Base-by-base conservation (phyloP, 2,113 vertebrate species). In the Pseudopipra pipra region DNA sequence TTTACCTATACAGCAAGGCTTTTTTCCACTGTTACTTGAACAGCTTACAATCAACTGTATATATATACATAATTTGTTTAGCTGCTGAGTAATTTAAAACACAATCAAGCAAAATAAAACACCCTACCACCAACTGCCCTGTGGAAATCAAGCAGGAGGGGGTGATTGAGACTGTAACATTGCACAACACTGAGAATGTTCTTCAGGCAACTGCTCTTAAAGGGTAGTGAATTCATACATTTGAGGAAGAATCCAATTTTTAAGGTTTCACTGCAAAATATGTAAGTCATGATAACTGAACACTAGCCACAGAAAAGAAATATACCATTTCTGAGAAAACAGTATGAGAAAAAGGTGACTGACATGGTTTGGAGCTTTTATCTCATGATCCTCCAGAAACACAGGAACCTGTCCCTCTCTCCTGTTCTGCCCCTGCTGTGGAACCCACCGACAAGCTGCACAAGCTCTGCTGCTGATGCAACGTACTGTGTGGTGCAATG, bases 231-330 rank as follows among this genome's bases (percentile, higher is more conserved):
- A 73, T 46, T 46, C 20, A 39, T 7, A 0, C 31, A 70, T 49
- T 65, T 41, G 11, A 87, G 19, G 20, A 61, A 49, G 4, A 77
- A 8, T 27, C 5, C 54, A 39, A 55, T 44, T 31, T 73, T 87
- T 54, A 88, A 73, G 11, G 14, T 55, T 89, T 77, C 47, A 41
- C 33, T 44, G 44, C 19, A 78, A 82, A 65, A 59, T 13, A 37
- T 1, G 0, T 8, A 79, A 49, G 47, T 28, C 24, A 37, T 4
- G 4, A 51, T 35, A 75, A 80, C 2, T 4, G 1, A 91, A 72
- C 44, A n/a, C 41, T 27, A 61, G 22, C 10, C 46, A 44, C 22
- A 44, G 10, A 18, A 51, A 88, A 43, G 54, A 51, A n/a, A 30
- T 49, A 68, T 1, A 78, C 6, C n/a, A 9, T 43, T 75, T 83